A percentile compares a stretch with the other conserved stretches of the same genome.
Evolutionary conservation across 2,888 invertebrate species (phyloP).

Genomic region (Polydrusus pterygomalis): DNA sequence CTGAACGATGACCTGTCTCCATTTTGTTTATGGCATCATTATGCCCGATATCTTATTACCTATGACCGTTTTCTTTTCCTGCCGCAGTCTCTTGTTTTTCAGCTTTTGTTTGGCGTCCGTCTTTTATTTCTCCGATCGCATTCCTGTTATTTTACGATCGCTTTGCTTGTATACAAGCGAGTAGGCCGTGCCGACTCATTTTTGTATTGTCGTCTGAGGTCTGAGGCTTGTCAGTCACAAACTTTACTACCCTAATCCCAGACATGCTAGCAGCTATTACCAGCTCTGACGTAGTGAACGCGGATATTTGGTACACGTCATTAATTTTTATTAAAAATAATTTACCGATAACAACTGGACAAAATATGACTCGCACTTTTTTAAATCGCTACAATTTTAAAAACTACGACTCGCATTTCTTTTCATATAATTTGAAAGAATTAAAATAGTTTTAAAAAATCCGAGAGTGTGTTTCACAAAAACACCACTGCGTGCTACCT

Average conservation of each 20-base stretch:
- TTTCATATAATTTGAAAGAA: no score
- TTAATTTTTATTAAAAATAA: background rate
- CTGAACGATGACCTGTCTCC: slow-evolving; percentile 37
- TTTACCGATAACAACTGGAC: background rate
- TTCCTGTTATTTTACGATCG: background rate
- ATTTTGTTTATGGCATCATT: slow-evolving; percentile 37
- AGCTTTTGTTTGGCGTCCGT: slow-evolving; percentile 8
- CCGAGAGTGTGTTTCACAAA: no score
- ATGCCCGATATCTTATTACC: slow-evolving; percentile 37
- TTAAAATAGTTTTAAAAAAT: no score
- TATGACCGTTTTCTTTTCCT: slow-evolving; percentile 20
- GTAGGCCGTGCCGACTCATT: slow-evolving; percentile 2
- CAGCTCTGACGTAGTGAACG: background rate
- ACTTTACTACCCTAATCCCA: no score
- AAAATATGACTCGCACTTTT: background rate
- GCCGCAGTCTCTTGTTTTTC: slow-evolving; percentile 14
- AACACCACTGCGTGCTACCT: slow-evolving; percentile 4
- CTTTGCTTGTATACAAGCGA: background rate
- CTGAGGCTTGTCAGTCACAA: no score
- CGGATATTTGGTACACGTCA: background rate
- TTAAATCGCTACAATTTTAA: no score
- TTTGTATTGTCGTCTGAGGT: background rate
- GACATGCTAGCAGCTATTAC: background rate
- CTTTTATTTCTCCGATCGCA: slow-evolving; percentile 19
- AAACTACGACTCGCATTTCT: no score